Percentiles rank a stretch among this genome's conserved stretches.
These are phyloP conservation scores for Hecatera dysodea DNA, from an alignment of 2,888 invertebrate genomes.

Conservation along the genomic window DNA sequence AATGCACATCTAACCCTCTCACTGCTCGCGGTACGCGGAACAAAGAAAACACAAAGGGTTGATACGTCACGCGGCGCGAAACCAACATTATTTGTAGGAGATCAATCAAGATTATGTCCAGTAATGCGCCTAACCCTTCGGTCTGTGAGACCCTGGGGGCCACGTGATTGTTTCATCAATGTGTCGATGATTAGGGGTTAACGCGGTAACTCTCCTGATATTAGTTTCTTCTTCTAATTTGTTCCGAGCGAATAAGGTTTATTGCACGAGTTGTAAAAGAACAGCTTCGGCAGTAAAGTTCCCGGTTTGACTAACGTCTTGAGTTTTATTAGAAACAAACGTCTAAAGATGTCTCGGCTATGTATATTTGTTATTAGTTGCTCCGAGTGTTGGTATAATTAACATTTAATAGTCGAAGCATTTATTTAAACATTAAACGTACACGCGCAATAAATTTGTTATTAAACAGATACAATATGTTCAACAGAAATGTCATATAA, in stretches of 20 bases:
- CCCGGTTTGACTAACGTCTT: constrained; percentile 3
- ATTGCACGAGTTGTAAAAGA: constrained; percentile 21
- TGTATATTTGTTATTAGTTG: constrained; percentile 39
- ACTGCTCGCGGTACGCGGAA: constrained; percentile 56
- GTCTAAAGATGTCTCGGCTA: constrained; percentile 23
- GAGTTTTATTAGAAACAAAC: constrained; percentile 28
- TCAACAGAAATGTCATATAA: constrained; percentile 42
- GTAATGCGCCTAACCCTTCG: constrained; percentile 84
- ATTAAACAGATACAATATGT: constrained; percentile 53
- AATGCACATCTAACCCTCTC: constrained; percentile 77
- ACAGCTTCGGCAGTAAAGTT: constrained; percentile 6
- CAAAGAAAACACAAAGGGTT: constrained; percentile 73
- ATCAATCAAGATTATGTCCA: constrained; percentile 90
- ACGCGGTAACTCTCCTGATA: constrained; percentile 72
- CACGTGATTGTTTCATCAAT: constrained; percentile 85
- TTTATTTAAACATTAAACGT: constrained; percentile 53
- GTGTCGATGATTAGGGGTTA: constrained; percentile 85
- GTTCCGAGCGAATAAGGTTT: constrained; percentile 51
- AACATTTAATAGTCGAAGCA: constrained; percentile 56
- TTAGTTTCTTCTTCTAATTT: constrained; percentile 72
- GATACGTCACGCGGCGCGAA: constrained; percentile 72
- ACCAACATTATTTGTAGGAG: constrained; percentile 87
- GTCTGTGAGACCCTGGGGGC: constrained; percentile 68
- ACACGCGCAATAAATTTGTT: constrained; percentile 51
- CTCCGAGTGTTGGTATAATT: constrained; percentile 40